Evolutionary conservation across 2,113 vertebrate genomes (phyloP), one percentile per base, ranked within the genome.

Genomic region (Trichechus manatus): DNA sequence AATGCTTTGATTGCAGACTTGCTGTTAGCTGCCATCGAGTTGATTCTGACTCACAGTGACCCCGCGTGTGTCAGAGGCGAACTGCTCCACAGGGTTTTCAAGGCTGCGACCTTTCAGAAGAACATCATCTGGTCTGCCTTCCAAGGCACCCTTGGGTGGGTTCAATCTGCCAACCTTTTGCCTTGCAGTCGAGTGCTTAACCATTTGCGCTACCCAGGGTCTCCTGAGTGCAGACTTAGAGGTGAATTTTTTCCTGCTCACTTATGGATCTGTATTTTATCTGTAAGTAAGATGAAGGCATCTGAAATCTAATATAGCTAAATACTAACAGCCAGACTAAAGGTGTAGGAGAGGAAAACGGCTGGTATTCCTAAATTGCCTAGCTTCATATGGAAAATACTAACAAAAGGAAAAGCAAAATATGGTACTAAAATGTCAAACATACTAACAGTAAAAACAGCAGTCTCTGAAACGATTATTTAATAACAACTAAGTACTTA

Each of bases 231-330:
- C 4, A 91, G 84, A 78, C 29, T 89, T 70, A 64, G 7, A 42
- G 2, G 31, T 50, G 70, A 74, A 10, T 47, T 94, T 93, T 66
- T 68, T 10, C 42, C 11, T 78, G 14, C 50, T 81, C n/a, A 87
- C 13, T 22, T 81, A 85, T 63, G 10, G 84, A 89, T 79, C 70
- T 70, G 36, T 81, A 77, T 64, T 90, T 94, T 92, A 91, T 33
- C 42, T 95, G 86, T 86, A 89, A 66, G 39, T 92, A 93, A 89
- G 19, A 95, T 50, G n/a, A 96, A 96, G 87, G 36, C 7, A 87
- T 89, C 66, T 89, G 87, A 96, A 94, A 83, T 96, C 86, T 27
- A 96, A 68, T 63, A 79, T 8, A 79, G 29, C 42, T 96, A 89
- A 96, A 89, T 64, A 90, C 22, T 92, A 93, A 89, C 2, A 92